These are phyloP conservation scores for Glyptemys insculpta DNA, from an alignment of 2,797 vertebrate genomes.

Conservation along the genomic window DNA sequence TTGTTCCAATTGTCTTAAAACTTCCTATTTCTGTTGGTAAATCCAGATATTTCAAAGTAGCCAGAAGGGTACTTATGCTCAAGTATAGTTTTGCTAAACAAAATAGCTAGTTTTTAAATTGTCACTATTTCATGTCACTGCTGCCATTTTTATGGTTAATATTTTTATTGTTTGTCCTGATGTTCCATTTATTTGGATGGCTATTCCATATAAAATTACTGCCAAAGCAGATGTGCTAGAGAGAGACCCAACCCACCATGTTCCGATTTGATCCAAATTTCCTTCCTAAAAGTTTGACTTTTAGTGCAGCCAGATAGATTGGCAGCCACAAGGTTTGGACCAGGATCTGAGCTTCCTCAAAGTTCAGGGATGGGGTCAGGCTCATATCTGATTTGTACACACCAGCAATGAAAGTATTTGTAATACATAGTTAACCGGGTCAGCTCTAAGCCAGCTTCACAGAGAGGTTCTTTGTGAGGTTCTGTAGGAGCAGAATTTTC, in stretches of 20 bases:
- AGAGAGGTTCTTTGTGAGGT: neutral
- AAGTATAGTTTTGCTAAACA: neutral
- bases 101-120: neutral
- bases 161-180: neutral
- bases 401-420: neutral
- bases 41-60: neutral
- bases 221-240: fast-evolving
- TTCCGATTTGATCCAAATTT: neutral
- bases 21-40: neutral
- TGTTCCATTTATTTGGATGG: neutral
- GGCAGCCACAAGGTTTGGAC: neutral
- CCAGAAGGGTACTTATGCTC: neutral
- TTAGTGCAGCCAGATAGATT: neutral
- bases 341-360: neutral
- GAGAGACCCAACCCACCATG: neutral
- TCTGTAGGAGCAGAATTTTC: neutral
- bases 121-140: neutral
- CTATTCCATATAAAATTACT: neutral
- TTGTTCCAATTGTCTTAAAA: neutral
- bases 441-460: neutral
- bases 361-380: neutral
- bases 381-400: neutral
- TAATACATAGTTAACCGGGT: neutral
- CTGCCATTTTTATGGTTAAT: neutral
- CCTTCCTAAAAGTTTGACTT: neutral